Conservation (phyloP, 92 coral and sea anemone genomes). For the Bergia puertoricense region DNA sequence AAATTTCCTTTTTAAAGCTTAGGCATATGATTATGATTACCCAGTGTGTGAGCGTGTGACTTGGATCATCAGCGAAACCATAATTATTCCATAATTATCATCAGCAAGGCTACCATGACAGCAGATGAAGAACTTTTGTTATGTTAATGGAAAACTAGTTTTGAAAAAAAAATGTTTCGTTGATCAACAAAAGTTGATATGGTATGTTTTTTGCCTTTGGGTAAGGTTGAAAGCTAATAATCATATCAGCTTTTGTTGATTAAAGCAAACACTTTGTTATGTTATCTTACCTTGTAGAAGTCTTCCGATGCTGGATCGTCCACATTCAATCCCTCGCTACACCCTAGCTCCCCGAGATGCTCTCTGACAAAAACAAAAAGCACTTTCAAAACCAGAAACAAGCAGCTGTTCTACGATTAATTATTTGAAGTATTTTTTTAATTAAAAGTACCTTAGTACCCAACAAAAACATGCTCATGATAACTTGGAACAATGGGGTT, state of each 20-base stretch:
- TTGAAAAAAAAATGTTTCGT: too few species aligned
- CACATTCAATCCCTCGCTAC: conserved; percentile 32
- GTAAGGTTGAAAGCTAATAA: too few species aligned
- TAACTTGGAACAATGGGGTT: too few species aligned
- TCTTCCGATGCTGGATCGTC: conserved; percentile 74
- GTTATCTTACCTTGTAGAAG: conserved; percentile 69
- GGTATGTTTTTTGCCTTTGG: too few species aligned
- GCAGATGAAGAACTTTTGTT: neutral
- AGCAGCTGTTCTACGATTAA: neutral
- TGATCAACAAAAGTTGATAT: too few species aligned
- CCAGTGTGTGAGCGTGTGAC: too few species aligned
- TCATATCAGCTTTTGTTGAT: too few species aligned
- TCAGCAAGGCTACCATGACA: neutral
- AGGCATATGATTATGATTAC: too few species aligned
- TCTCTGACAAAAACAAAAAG: conserved; percentile 1
- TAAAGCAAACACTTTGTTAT: too few species aligned
- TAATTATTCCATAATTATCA: neutral
- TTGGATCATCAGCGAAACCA: neutral
- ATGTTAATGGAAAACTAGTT: neutral
- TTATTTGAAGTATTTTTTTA: neutral
- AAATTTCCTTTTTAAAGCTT: too few species aligned
- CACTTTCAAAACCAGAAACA: neutral
- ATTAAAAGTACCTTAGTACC: neutral
- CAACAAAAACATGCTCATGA: neutral
- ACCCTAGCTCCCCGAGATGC: conserved; percentile 27